These are phyloP conservation scores for Nanorana parkeri DNA, from an alignment of 2,113 vertebrate species.

Conservation along the genomic window DNA sequence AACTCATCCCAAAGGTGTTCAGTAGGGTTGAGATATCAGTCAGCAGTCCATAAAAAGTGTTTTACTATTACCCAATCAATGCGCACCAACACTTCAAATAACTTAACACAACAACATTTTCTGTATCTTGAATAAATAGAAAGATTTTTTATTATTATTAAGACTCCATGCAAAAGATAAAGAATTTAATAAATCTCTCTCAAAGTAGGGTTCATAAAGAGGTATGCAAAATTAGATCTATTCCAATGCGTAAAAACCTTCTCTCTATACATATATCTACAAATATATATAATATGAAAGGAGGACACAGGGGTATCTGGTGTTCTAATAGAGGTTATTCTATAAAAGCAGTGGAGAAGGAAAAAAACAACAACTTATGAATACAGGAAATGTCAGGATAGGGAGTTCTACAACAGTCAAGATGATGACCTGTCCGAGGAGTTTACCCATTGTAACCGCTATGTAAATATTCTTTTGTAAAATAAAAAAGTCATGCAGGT, in stretches of 20 bases:
- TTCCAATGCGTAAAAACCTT: slow-evolving; percentile 31
- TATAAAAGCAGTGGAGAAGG: too few relatives aligned
- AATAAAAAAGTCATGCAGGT: too few relatives aligned
- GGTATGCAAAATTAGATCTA: slow-evolving; percentile 49
- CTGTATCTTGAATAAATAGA: slow-evolving; percentile 45
- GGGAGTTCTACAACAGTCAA: too few relatives aligned
- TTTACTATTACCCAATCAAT: too few relatives aligned
- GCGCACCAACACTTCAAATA: not conserved
- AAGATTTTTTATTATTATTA: slow-evolving; percentile 35
- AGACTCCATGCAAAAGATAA: slow-evolving; percentile 49
- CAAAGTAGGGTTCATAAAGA: slow-evolving; percentile 37
- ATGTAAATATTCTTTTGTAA: too few relatives aligned
- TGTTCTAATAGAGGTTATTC: not conserved
- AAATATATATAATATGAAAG: not conserved
- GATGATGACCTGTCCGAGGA: too few relatives aligned
- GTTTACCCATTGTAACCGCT: too few relatives aligned
- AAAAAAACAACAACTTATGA: too few relatives aligned
- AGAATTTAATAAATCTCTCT: slow-evolving; percentile 45
- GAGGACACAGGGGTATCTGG: not conserved
- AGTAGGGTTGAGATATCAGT: too few relatives aligned
- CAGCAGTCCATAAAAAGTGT: too few relatives aligned
- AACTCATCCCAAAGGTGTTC: too few relatives aligned
- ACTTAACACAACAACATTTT: not conserved
- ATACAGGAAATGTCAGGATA: too few relatives aligned
- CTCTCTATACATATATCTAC: slow-evolving; percentile 35